phyloP scores from a whole-genome alignment of 37 sponge, comb jelly and placozoan genomes.

The Aplysina aerophoba region DNA sequence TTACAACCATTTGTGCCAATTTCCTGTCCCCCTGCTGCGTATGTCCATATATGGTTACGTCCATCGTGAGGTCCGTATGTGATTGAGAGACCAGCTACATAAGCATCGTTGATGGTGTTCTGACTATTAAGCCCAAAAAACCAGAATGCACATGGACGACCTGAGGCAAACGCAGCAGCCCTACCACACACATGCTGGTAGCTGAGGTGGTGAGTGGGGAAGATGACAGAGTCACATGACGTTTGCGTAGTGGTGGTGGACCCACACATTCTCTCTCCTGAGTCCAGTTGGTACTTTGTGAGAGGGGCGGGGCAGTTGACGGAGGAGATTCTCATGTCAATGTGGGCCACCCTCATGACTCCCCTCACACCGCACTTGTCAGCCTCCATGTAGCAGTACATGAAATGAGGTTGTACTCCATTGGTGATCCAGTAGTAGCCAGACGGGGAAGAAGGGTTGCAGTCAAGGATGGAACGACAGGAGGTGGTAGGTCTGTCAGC shows the following conservation, averaged over 20 bases:
- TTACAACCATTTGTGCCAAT: not conserved
- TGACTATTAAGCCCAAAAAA: not conserved
- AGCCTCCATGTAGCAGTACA: conserved; percentile 21
- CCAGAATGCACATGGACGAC: not conserved
- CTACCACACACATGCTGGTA: conserved; percentile 18
- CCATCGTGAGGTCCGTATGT: not conserved
- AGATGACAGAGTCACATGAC: conserved; percentile 1
- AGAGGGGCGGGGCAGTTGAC: conserved; percentile 1
- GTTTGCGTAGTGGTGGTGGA: not conserved
- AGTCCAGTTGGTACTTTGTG: not conserved
- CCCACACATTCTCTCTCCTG: conserved; percentile 15
- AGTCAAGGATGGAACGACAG: not conserved
- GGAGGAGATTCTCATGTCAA: not conserved
- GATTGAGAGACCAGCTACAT: conserved; percentile 4
- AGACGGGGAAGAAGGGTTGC: not conserved
- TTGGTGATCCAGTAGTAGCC: conserved; percentile 3
- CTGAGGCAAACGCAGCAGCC: not conserved
- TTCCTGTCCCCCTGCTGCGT: not conserved
- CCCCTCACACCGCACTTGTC: conserved; percentile 31
- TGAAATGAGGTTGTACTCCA: not conserved
- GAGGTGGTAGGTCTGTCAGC: not conserved
- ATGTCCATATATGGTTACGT: conserved; percentile 2
- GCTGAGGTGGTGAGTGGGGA: not conserved
- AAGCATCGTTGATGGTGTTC: not conserved
- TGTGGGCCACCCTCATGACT: conserved; percentile 18